Percentiles rank a stretch among this genome's conserved stretches.
These are phyloP conservation scores for Leptinotarsa peninsularis DNA, from an alignment of 2,888 invertebrate genomes.

Conservation along the genomic window DNA sequence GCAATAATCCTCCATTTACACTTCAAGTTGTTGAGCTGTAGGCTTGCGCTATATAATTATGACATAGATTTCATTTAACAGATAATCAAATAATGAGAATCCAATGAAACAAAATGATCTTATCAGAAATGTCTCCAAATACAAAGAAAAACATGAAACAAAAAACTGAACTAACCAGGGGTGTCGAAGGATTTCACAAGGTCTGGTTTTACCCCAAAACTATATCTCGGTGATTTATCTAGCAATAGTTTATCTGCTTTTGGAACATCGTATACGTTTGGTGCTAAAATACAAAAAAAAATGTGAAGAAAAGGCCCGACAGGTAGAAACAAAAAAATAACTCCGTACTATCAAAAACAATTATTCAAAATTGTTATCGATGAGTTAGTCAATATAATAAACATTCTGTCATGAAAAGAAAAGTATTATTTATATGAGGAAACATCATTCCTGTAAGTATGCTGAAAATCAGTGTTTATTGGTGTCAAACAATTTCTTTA, in stretches of 20 bases:
- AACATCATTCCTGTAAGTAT: too few species aligned
- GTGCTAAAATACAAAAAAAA: constrained; percentile 61
- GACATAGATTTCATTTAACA: too few species aligned
- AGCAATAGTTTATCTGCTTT: constrained; percentile 68
- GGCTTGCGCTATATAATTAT: too few species aligned
- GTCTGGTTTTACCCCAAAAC: constrained; percentile 76
- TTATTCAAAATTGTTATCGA: background rate
- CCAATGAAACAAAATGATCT: too few species aligned
- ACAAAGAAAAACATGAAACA: background rate
- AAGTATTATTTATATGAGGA: too few species aligned
- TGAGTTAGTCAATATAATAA: too few species aligned
- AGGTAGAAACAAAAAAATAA: constrained; percentile 17
- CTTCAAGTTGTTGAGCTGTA: too few species aligned
- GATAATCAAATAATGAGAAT: too few species aligned
- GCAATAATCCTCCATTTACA: too few species aligned
- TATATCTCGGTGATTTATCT: constrained; percentile 73
- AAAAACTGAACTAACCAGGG: constrained; percentile 67
- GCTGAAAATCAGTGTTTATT: too few species aligned
- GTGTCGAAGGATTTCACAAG: constrained; percentile 72
- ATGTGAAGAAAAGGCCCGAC: background rate
- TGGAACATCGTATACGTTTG: constrained; percentile 71
- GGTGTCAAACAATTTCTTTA: too few species aligned
- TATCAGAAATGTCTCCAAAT: background rate
- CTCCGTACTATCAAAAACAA: background rate
- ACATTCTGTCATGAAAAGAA: too few species aligned